phyloP scores from a whole-genome alignment of 1,140 invertebrate genomes.

The Hylaeus anthracinus region DNA sequence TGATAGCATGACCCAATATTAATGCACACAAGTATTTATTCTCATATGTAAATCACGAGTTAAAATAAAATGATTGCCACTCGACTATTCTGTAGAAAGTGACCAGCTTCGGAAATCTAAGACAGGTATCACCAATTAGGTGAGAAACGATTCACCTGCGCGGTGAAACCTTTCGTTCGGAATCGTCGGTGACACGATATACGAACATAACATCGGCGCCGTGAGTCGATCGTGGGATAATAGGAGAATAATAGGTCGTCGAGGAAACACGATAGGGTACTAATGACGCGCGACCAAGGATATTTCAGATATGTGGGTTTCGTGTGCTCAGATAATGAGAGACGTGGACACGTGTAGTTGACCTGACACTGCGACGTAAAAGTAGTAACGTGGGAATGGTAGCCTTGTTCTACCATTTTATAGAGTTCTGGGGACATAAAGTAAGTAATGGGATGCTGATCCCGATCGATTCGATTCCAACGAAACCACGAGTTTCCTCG shows the following conservation, averaged over 20 bases:
- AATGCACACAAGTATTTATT: too few species aligned
- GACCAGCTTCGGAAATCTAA: not conserved
- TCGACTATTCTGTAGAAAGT: not conserved
- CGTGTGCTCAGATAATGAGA: slow-evolving; percentile 33
- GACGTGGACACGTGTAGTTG: slow-evolving; percentile 38
- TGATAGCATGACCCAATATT: too few species aligned
- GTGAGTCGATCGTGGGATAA: slow-evolving; percentile 36
- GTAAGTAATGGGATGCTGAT: slow-evolving; percentile 29
- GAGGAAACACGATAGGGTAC: slow-evolving; percentile 37
- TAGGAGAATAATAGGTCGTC: slow-evolving; percentile 44
- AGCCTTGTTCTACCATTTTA: slow-evolving; percentile 37
- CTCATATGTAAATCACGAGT: too few species aligned
- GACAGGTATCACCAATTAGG: slow-evolving; percentile 30
- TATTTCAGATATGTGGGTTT: slow-evolving; percentile 48
- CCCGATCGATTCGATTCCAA: not conserved
- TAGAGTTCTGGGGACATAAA: not conserved
- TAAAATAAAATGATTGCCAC: too few species aligned
- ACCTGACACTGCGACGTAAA: slow-evolving; percentile 11
- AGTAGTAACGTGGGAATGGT: slow-evolving; percentile 48
- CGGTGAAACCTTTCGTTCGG: slow-evolving; percentile 1
- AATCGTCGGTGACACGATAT: not conserved
- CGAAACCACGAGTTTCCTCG: too few species aligned
- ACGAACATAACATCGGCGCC: not conserved
- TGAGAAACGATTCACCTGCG: slow-evolving; percentile 20
- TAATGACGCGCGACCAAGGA: slow-evolving; percentile 30